Conservation (phyloP, 2,888 invertebrate species). For the Calephelis perditalis region DNA sequence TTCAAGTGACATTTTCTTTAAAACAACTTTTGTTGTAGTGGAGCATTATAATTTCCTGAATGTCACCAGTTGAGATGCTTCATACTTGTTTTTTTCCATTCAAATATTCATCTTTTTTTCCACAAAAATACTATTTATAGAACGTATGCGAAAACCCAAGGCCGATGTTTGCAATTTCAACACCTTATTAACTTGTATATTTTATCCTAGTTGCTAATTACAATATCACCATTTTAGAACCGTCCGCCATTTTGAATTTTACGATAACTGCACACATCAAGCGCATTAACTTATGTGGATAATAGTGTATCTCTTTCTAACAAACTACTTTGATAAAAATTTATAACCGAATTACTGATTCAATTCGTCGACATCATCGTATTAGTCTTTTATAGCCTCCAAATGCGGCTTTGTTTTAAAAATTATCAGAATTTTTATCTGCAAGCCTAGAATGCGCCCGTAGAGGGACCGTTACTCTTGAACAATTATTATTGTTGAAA, state of each 20-base stretch:
- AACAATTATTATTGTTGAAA: too few species aligned
- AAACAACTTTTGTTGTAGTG: too few species aligned
- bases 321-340: background rate
- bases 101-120: slow-evolving; percentile 3
- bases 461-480: too few species aligned
- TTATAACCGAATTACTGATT: too few species aligned
- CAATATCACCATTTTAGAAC: background rate
- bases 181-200: slow-evolving; percentile 2
- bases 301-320: background rate
- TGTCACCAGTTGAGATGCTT: background rate
- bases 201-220: background rate
- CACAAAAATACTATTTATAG: background rate
- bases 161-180: slow-evolving; percentile 1
- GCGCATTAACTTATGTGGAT: too few species aligned
- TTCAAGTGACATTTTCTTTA: too few species aligned
- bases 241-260: slow-evolving; percentile 4
- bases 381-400: too few species aligned
- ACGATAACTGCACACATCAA: background rate
- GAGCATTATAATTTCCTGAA: background rate
- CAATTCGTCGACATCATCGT: too few species aligned
- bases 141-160: background rate
- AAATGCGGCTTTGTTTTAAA: too few species aligned
- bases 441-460: too few species aligned
- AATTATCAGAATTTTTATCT: too few species aligned
- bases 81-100: background rate